These are phyloP conservation scores for Cotesia glomerata DNA, from an alignment of 1,140 invertebrate genomes.

Conservation along the genomic window DNA sequence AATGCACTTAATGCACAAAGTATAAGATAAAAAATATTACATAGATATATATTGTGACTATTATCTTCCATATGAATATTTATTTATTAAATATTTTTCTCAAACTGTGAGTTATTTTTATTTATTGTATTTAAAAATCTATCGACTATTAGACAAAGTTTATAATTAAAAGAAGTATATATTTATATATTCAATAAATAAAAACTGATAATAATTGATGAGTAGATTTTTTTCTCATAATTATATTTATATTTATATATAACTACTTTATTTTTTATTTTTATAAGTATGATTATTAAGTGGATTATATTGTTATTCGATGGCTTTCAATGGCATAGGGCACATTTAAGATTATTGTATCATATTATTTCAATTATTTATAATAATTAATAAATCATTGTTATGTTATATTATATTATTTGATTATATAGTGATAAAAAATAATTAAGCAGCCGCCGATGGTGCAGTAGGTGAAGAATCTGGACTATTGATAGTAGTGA, in stretches of 20 bases:
- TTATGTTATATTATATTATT: not conserved
- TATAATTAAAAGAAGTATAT: too few species aligned
- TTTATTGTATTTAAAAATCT: too few species aligned
- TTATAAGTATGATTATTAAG: not conserved
- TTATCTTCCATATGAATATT: not conserved
- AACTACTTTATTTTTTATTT: not conserved
- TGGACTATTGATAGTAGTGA: constrained; percentile 32
- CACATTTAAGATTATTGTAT: constrained; percentile 8
- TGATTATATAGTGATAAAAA: not conserved
- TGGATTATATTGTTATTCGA: constrained; percentile 12
- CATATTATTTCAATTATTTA: not conserved
- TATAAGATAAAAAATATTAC: not conserved
- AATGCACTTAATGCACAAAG: not conserved
- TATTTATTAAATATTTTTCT: not conserved
- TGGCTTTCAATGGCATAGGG: constrained; percentile 22
- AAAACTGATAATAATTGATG: too few species aligned
- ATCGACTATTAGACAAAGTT: too few species aligned
- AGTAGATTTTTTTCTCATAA: too few species aligned
- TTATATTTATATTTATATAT: too few species aligned
- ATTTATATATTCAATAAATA: too few species aligned
- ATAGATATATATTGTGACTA: not conserved
- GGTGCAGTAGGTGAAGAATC: constrained; percentile 34
- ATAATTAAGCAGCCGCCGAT: constrained; percentile 4
- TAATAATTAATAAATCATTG: not conserved
- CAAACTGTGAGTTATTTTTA: too few species aligned